Conservation (phyloP, 2,797 vertebrate genomes). For the Taenioides sp. region DNA sequence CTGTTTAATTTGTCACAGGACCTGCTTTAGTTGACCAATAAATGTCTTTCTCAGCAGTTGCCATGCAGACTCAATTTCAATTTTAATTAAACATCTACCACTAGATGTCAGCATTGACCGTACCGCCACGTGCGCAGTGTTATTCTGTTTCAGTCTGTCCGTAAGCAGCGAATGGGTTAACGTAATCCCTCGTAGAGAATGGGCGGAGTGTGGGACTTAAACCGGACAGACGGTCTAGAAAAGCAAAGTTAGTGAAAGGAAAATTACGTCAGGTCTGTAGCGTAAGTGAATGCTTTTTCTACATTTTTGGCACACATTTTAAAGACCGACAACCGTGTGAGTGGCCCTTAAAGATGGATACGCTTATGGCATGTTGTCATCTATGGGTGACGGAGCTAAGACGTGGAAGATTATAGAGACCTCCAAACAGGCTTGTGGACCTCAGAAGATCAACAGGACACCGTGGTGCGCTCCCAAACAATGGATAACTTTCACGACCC, state of each 20-base stretch:
- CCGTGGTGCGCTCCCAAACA: conserved; percentile 7
- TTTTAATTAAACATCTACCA: not conserved
- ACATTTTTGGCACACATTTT: too few relatives aligned
- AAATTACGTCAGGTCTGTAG: not conserved
- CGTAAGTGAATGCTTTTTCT: rapidly evolving
- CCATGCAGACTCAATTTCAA: not conserved
- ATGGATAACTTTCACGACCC: conserved; percentile 21
- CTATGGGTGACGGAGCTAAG: conserved; percentile 13
- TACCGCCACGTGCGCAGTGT: rapidly evolving
- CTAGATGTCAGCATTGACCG: conserved; percentile 12
- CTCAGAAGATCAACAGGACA: conserved; percentile 19
- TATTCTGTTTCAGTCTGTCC: not conserved
- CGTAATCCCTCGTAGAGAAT: not conserved
- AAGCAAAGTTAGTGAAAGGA: conserved; percentile 26
- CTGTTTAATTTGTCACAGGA: not conserved
- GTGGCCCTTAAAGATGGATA: not conserved
- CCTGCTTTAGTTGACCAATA: not conserved
- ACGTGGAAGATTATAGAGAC: conserved; percentile 24
- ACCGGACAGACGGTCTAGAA: conserved; percentile 19
- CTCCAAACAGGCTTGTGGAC: not conserved
- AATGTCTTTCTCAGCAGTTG: conserved; percentile 5
- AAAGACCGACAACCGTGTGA: too few relatives aligned
- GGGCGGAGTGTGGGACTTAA: conserved; percentile 64
- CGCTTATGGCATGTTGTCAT: conserved; percentile 14
- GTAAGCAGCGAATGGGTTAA: conserved; percentile 38